Evolutionary conservation across 2,888 invertebrate genomes (phyloP).

Genomic region (Reticulitermes lucifugus): DNA sequence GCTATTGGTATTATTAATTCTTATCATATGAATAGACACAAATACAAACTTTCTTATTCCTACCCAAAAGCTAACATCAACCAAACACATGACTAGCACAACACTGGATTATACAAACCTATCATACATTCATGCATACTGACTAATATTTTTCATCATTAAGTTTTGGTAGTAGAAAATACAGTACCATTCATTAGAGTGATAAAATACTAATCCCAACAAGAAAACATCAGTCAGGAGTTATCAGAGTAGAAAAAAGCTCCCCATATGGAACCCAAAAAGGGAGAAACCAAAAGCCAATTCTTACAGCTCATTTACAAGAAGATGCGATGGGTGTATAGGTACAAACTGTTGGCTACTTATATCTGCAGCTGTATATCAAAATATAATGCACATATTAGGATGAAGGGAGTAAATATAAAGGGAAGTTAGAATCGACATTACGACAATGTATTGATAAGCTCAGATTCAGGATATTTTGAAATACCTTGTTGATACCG

Average conservation of each 20-base stretch:
- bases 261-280: slow-evolving; percentile 22
- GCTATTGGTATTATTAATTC: slow-evolving; percentile 19
- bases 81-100: slow-evolving; percentile 50
- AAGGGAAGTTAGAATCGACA: slow-evolving; percentile 7
- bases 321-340: neutral
- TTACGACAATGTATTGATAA: slow-evolving; percentile 34
- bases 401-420: neutral
- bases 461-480: slow-evolving; percentile 37
- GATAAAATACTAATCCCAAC: slow-evolving; percentile 26
- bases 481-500: slow-evolving; percentile 41
- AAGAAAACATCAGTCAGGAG: slow-evolving; percentile 28
- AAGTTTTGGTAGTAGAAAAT: slow-evolving; percentile 31
- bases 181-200: slow-evolving; percentile 24
- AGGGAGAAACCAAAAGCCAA: slow-evolving; percentile 22
- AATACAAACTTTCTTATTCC: neutral
- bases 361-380: slow-evolving; percentile 1
- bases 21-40: slow-evolving; percentile 33
- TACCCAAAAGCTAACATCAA: slow-evolving; percentile 37
- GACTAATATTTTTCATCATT: neutral
- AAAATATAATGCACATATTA: slow-evolving; percentile 28
- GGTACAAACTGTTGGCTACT: slow-evolving; percentile 15
- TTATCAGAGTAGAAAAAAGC: slow-evolving; percentile 12
- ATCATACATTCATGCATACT: slow-evolving; percentile 46
- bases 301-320: slow-evolving; percentile 31
- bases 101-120: slow-evolving; percentile 50